These are phyloP conservation scores for Eublepharis macularius DNA, from an alignment of 2,113 vertebrate species.

Conservation along the genomic window DNA sequence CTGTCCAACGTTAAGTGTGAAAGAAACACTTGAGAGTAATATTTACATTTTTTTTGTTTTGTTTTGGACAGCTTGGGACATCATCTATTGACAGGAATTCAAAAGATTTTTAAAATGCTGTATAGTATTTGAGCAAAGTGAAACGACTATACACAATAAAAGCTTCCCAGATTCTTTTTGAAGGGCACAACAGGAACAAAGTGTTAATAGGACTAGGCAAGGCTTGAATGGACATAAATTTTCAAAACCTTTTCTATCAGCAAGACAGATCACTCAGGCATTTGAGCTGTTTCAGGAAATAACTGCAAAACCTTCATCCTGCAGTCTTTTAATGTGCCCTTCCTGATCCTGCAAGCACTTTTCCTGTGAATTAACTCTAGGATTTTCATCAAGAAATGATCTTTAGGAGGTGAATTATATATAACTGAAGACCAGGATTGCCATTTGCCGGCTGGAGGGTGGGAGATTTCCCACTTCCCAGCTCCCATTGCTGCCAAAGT, in stretches of 20 bases:
- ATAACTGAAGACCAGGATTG: not conserved
- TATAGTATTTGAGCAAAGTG: not conserved
- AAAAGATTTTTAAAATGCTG: conserved; percentile 8
- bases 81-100: not conserved
- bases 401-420: not conserved
- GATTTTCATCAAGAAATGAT: conserved; percentile 1
- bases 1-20: not conserved
- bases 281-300: conserved; percentile 20
- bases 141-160: not conserved
- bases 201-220: fast-evolving
- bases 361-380: not conserved
- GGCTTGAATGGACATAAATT: conserved; percentile 2
- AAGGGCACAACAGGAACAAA: not conserved
- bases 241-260: not conserved
- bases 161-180: not conserved
- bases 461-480: no score
- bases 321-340: not conserved
- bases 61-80: not conserved
- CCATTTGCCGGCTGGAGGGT: no score
- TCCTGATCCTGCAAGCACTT: not conserved
- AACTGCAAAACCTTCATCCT: not conserved
- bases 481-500: no score
- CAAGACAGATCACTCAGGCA: not conserved
- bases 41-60: not conserved
- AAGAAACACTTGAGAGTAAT: not conserved